Evolutionary conservation across 2,113 vertebrate genomes (phyloP).

Genomic region (Cathartes aura): DNA sequence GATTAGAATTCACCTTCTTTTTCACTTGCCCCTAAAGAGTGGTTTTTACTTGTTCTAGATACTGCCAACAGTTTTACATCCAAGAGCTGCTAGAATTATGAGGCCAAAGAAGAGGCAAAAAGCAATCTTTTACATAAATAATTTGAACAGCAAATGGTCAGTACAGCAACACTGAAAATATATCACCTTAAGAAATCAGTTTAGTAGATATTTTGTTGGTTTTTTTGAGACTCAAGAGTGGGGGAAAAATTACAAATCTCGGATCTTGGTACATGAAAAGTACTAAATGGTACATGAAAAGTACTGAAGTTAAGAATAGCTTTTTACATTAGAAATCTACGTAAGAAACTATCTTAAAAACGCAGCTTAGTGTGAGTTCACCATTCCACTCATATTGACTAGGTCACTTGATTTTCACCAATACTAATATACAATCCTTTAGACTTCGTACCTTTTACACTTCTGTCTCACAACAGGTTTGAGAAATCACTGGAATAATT

Average conservation of each 20-base stretch:
- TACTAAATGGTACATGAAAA: not conserved
- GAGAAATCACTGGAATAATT: not conserved
- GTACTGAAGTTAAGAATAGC: not conserved
- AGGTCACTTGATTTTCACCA: not conserved
- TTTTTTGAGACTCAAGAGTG: not conserved
- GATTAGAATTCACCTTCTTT: not conserved
- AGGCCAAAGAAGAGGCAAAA: not conserved
- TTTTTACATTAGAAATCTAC: not conserved
- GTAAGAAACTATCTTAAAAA: not conserved
- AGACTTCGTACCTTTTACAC: not conserved
- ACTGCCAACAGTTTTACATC: not conserved
- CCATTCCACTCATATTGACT: not conserved
- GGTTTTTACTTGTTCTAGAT: not conserved
- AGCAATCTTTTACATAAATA: not conserved
- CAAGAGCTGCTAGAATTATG: not conserved
- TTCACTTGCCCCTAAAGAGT: too few relatives aligned
- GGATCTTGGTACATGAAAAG: not conserved
- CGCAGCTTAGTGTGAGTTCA: not conserved
- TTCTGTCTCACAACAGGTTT: not conserved
- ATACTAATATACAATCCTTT: not conserved
- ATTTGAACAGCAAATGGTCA: not conserved
- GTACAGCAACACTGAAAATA: not conserved
- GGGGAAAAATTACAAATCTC: not conserved
- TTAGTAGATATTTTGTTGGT: not conserved
- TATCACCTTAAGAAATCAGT: not conserved